Evolutionary conservation across 2,113 vertebrate genomes (phyloP), one percentile per base, ranked within the genome.

Genomic region (Nesogale talazaci): DNA sequence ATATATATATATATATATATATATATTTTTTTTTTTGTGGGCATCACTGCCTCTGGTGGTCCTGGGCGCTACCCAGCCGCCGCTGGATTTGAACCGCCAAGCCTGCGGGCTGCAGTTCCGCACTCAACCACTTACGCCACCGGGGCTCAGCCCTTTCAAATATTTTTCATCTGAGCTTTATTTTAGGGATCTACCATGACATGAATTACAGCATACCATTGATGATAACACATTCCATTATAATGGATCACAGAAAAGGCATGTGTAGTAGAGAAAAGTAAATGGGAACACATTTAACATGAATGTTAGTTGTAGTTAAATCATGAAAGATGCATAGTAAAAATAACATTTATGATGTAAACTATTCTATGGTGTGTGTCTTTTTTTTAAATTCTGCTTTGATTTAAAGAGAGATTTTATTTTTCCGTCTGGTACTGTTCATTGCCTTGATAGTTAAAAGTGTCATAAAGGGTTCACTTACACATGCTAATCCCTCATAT

Each of bases 381-480:
- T n/a, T 20, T 9, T 86, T 86, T 92, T 34, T 0, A 12, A 67
- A 89, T 86, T 29, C 5, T 94, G 79, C 16, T 93, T 87, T 96
- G 65, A 94, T 70, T 36, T 91, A 93, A 59, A 65, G 5, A 34
- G 57, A 90, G 19, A 25, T 82, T 46, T 10, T 89, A 74, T 92
- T 7, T 94, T 46, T 46, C 42, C 10, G 42, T 81, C 85, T 93
- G 63, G 29, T 88, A 83, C 79, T 90, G 31, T 83, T 95, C 88
- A 94, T 90, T 96, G 74, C 38, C 15, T 93, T 67, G 90, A 25
- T 63, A 84, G 25, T 96, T 95, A 72, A 63, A 11, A 81, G 76
- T 81, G 80, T 88, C 89, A 93, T 90, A 95, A 96, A 97, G 89
- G 81, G 29, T 52, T 83, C 85, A 36, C 95, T 31, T 87, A 83